These are phyloP conservation scores for Petrolisthes cinctipes DNA, from an alignment of 2,888 invertebrate genomes.

Conservation along the genomic window DNA sequence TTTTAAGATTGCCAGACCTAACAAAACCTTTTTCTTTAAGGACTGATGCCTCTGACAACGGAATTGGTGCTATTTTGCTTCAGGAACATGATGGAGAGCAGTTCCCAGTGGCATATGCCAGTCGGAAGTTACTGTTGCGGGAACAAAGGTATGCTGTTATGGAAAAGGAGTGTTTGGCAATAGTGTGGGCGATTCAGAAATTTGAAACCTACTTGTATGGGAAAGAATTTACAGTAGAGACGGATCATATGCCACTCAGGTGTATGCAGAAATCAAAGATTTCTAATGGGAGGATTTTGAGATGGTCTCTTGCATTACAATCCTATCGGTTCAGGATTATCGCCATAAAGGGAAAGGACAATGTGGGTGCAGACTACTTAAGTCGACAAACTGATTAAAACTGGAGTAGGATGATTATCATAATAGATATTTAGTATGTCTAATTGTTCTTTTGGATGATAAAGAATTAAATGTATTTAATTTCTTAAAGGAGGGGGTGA, in stretches of 20 bases:
- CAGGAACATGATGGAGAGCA: constrained; percentile 11
- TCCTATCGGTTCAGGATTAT: background rate
- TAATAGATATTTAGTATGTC: background rate
- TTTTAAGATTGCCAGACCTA: background rate
- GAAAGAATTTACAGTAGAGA: background rate
- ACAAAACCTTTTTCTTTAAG: background rate
- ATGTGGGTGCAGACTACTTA: background rate
- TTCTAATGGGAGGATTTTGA: background rate
- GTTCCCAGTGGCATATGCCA: background rate
- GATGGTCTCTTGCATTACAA: background rate
- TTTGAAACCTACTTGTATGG: background rate
- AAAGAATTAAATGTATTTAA: background rate
- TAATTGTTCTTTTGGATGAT: too few relatives aligned
- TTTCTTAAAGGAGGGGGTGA: background rate
- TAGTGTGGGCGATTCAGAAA: background rate
- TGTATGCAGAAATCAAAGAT: background rate
- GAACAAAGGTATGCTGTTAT: background rate
- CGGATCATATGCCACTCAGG: background rate
- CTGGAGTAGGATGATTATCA: background rate
- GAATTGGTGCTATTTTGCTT: background rate
- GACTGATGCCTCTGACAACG: background rate
- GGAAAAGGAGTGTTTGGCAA: background rate
- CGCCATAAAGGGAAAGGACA: background rate
- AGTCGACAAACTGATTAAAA: background rate
- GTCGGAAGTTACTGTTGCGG: background rate